These are phyloP conservation scores for Geotrypetes seraphini DNA, from an alignment of 2,797 vertebrate genomes.

Conservation along the genomic window DNA sequence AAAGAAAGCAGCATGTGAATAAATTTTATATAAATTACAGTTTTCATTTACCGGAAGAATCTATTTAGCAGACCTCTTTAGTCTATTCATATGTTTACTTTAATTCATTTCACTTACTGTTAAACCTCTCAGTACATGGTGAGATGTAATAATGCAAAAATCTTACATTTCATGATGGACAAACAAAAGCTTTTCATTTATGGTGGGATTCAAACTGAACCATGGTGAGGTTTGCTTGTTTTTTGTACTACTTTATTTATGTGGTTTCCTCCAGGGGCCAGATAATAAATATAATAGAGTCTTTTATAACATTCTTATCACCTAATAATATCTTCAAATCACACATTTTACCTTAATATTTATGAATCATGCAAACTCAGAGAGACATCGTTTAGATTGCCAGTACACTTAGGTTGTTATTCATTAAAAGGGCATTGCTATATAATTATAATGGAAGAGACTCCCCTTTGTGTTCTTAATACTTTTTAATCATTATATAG, in stretches of 20 bases:
- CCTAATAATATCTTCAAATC: neutral
- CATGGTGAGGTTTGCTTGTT: neutral
- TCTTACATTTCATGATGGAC: neutral
- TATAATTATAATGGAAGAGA: too few relatives aligned
- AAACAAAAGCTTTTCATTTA: conserved; percentile 8
- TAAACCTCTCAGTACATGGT: conserved; percentile 1
- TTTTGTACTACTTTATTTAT: neutral
- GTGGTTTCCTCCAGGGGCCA: neutral
- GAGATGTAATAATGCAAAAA: neutral
- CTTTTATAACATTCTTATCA: neutral
- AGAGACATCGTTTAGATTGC: too few relatives aligned
- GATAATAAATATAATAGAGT: neutral
- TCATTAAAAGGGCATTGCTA: too few relatives aligned
- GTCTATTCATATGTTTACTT: neutral
- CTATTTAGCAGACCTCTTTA: conserved; percentile 1
- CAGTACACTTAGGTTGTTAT: too few relatives aligned
- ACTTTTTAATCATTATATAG: too few relatives aligned
- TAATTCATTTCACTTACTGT: conserved; percentile 2
- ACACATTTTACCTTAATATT: neutral
- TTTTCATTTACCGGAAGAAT: neutral
- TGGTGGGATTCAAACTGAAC: neutral
- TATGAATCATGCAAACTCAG: neutral
- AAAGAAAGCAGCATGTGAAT: too few relatives aligned
- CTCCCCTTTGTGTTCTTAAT: too few relatives aligned
- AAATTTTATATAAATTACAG: too few relatives aligned